phyloP scores from a whole-genome alignment of 1,140 invertebrate genomes.

The Planococcus citri region DNA sequence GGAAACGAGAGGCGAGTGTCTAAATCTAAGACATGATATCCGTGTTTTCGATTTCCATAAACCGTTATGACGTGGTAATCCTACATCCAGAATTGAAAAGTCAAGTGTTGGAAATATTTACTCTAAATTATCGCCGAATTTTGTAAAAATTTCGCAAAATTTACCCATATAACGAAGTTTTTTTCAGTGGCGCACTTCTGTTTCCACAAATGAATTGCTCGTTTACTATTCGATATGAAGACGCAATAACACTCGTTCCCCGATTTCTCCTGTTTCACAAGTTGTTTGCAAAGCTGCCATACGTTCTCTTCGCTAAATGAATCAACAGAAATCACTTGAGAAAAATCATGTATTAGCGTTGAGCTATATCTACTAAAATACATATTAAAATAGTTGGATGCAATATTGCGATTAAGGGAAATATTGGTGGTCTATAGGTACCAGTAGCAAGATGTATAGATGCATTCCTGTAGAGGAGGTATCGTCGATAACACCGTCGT shows the following conservation, averaged over 20 bases:
- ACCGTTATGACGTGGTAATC: constrained; percentile 23
- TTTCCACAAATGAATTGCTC: constrained; percentile 22
- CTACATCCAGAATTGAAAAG: background rate
- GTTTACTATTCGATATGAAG: constrained; percentile 17
- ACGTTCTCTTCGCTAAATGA: constrained; percentile 23
- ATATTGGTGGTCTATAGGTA: no score
- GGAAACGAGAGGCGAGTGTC: constrained; percentile 21
- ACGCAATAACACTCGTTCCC: constrained; percentile 15
- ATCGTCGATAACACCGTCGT: background rate
- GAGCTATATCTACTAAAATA: no score
- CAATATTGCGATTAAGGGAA: no score
- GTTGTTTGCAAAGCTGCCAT: constrained; percentile 22
- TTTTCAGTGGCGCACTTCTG: background rate
- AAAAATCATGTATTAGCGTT: background rate
- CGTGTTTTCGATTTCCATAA: constrained; percentile 15
- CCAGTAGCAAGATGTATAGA: constrained; percentile 21
- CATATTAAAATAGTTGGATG: background rate
- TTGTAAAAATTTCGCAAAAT: background rate
- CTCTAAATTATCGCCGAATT: background rate
- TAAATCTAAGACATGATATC: constrained; percentile 21
- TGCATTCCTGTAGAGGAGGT: constrained; percentile 10
- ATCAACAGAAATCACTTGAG: background rate
- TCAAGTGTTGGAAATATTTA: background rate
- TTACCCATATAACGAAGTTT: constrained; percentile 21
- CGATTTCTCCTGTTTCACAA: constrained; percentile 11